A percentile compares a stretch with the other conserved stretches of the same genome.
Evolutionary conservation across 2,113 vertebrate species (phyloP).

Genomic region (Daubentonia madagascariensis): DNA sequence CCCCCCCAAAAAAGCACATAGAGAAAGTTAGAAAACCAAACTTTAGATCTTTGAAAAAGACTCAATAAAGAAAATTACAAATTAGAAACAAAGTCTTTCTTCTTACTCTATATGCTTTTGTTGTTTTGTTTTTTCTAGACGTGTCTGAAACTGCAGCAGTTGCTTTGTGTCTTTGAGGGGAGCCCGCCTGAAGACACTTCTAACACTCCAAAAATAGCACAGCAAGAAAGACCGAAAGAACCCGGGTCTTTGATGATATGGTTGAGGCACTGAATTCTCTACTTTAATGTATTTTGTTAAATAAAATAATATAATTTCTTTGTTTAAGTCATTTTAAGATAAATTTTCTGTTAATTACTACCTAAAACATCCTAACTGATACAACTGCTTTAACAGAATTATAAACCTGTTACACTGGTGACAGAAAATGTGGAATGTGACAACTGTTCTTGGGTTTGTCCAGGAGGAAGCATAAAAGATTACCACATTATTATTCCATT

Average conservation of each 20-base stretch:
- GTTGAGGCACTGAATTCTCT: not conserved
- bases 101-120: no score
- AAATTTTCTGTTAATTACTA: not conserved
- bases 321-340: not conserved
- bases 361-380: not conserved
- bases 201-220: not conserved
- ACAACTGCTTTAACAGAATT: not conserved
- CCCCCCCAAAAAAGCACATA: not conserved
- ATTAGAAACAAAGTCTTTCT: not conserved
- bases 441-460: not conserved
- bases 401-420: not conserved
- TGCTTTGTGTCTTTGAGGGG: not conserved
- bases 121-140: not conserved
- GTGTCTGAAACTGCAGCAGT: not conserved
- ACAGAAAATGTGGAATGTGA: not conserved
- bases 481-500: not conserved
- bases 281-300: not conserved
- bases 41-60: not conserved
- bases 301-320: not conserved
- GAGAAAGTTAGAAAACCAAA: not conserved
- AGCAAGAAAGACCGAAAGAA: not conserved
- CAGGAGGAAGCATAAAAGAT: not conserved
- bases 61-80: not conserved
- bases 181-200: not conserved
- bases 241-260: not conserved